These are phyloP conservation scores for Xestoiulus laeticollis DNA, from an alignment of 2,888 invertebrate species.

Conservation along the genomic window DNA sequence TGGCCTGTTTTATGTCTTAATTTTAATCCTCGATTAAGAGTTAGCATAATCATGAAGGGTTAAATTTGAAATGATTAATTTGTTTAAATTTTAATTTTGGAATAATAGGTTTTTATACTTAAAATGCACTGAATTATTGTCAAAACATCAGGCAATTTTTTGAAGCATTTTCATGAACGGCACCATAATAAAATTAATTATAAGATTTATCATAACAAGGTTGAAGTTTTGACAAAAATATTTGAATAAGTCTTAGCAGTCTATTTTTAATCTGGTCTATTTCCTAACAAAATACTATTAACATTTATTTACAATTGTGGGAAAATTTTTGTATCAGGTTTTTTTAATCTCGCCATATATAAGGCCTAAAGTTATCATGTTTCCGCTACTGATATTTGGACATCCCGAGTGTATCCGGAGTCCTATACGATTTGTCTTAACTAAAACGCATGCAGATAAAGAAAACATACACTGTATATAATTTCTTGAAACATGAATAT, in stretches of 20 bases:
- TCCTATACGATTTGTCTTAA: background rate
- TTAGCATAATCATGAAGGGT: no score
- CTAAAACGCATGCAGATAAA: background rate
- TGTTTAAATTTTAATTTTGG: no score
- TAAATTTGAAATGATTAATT: no score
- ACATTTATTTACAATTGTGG: background rate
- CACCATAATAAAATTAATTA: no score
- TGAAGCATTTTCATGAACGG: no score
- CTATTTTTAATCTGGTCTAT: background rate
- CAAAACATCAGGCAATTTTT: no score
- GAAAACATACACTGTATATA: background rate
- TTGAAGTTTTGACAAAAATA: background rate
- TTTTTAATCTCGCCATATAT: constrained; percentile 1
- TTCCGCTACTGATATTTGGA: constrained; percentile 35
- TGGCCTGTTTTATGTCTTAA: no score
- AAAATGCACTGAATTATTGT: no score
- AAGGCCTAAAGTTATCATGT: background rate
- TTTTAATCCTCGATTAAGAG: no score
- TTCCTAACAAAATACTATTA: background rate
- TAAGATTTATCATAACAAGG: background rate
- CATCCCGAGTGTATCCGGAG: constrained; percentile 15
- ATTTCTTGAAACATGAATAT: background rate
- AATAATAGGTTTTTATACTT: no score
- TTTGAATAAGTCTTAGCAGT: background rate
- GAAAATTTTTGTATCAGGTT: background rate